Conservation (phyloP, 2,888 invertebrate genomes). For the Ectropis crepuscularia region DNA sequence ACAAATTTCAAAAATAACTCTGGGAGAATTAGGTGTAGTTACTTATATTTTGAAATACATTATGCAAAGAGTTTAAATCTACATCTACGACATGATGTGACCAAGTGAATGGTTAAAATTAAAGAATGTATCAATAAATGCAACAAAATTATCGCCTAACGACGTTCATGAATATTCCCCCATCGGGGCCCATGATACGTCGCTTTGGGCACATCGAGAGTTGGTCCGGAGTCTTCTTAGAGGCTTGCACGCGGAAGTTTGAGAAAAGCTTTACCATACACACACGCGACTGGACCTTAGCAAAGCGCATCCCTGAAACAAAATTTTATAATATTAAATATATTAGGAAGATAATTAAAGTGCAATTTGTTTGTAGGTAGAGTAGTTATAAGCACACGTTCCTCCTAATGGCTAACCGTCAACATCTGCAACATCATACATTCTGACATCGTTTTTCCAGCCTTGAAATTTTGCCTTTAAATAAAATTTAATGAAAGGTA, state of each 20-base stretch:
- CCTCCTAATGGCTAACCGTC: no score
- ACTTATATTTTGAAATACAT: no score
- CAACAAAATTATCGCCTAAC: conserved; percentile 24
- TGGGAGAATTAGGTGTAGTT: no score
- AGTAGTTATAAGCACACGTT: no score
- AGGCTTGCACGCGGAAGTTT: conserved; percentile 50
- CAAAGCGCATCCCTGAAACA: conserved; percentile 60
- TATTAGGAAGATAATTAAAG: background rate
- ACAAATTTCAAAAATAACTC: no score
- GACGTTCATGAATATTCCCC: conserved; percentile 40
- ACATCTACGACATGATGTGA: no score
- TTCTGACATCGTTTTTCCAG: no score
- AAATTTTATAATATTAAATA: background rate
- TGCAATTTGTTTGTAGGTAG: background rate
- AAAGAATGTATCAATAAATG: background rate
- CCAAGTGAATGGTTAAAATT: no score
- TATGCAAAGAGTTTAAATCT: no score
- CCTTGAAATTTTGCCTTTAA: no score
- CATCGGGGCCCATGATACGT: conserved; percentile 33
- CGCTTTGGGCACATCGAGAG: conserved; percentile 34
- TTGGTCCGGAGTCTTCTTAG: conserved; percentile 44
- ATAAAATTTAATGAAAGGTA: no score
- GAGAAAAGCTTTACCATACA: conserved; percentile 53
- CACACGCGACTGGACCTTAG: conserved; percentile 52
- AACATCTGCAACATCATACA: no score